phyloP scores from a whole-genome alignment of 2,888 invertebrate genomes.

The Leptinotarsa peninsularis region DNA sequence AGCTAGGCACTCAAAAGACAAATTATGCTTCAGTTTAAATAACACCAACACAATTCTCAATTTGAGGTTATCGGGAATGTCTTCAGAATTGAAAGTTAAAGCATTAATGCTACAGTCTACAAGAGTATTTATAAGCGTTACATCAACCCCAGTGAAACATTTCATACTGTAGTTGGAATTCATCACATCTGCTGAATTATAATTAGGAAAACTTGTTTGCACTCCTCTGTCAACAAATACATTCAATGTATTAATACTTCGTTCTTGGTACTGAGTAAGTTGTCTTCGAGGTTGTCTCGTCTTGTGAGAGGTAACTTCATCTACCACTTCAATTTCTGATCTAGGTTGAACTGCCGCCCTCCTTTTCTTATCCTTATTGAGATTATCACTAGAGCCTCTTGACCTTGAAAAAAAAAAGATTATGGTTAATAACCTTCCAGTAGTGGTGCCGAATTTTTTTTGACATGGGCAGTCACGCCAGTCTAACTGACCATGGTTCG shows the following conservation, averaged over 20 bases:
- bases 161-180: background rate
- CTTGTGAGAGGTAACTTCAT: no score
- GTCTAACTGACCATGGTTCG: no score
- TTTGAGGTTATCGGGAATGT: background rate
- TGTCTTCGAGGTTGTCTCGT: no score
- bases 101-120: background rate
- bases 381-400: no score
- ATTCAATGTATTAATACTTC: background rate
- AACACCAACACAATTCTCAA: background rate
- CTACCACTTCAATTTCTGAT: no score
- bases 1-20: background rate
- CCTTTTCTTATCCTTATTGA: no score
- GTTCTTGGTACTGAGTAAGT: background rate
- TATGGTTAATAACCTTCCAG: no score
- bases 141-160: slow-evolving; percentile 2
- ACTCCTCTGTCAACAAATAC: background rate
- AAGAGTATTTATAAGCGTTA: background rate
- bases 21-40: background rate
- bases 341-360: no score
- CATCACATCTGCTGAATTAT: background rate
- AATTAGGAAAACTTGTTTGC: background rate
- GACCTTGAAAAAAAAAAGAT: no score
- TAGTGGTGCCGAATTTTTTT: no score
- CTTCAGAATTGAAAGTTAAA: background rate
- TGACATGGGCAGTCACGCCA: no score